Percentiles rank a stretch among this genome's conserved stretches.
Conservation (phyloP, 2,888 invertebrate genomes). For the Pasiphila rectangulata region DNA sequence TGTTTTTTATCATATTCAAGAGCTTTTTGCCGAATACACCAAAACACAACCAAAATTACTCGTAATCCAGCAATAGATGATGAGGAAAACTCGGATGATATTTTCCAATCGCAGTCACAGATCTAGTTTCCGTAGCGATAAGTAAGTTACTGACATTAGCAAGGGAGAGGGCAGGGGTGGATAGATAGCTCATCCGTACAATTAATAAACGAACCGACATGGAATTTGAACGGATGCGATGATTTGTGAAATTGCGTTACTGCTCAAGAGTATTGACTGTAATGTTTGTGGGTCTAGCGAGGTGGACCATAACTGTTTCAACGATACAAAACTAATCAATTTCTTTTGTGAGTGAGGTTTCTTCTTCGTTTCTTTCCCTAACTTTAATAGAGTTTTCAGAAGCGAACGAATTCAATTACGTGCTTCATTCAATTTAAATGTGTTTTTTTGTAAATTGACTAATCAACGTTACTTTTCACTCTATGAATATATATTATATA, state of each 20-base stretch:
- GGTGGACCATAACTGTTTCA: neutral
- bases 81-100: conserved; percentile 59
- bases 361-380: no score
- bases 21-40: neutral
- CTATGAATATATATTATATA: no score
- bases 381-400: no score
- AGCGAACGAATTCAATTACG: no score
- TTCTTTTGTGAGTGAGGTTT: neutral
- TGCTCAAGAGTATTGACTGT: conserved; percentile 25
- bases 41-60: conserved; percentile 6
- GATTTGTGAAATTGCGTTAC: conserved; percentile 55
- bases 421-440: no score
- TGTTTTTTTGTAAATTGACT: no score
- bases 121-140: conserved; percentile 73
- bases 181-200: conserved; percentile 55
- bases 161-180: conserved; percentile 38
- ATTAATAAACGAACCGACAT: conserved; percentile 69
- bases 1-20: no score
- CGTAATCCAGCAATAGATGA: conserved; percentile 16
- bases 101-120: conserved; percentile 66
- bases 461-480: no score
- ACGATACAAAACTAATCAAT: neutral
- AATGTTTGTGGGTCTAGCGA: conserved; percentile 1
- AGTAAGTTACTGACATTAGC: conserved; percentile 70
- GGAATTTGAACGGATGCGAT: conserved; percentile 58